These are phyloP conservation scores for Parazoanthus swiftii DNA, from an alignment of 92 coral and sea anemone genomes.

Conservation along the genomic window DNA sequence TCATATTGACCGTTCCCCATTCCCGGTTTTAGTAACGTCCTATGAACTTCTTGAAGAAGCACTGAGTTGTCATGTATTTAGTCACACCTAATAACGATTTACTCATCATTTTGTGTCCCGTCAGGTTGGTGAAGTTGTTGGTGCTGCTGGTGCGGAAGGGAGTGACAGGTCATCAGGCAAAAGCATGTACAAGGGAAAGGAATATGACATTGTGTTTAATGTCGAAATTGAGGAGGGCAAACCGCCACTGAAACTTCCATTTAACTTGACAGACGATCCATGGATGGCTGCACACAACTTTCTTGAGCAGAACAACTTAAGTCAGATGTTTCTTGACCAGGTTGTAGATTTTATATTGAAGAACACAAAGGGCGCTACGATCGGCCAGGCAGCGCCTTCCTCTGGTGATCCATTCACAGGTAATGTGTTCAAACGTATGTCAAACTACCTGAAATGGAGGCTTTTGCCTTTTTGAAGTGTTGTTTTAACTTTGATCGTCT, in stretches of 20 bases:
- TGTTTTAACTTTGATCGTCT: neutral
- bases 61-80: neutral
- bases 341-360: slow-evolving; percentile 85
- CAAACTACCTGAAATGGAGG: neutral
- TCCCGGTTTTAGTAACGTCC: too few relatives aligned
- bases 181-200: slow-evolving; percentile 34
- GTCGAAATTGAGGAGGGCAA: slow-evolving; percentile 96
- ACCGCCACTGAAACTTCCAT: slow-evolving; percentile 90
- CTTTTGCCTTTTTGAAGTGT: neutral
- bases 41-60: neutral
- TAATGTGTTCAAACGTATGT: neutral
- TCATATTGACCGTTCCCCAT: too few relatives aligned
- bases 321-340: slow-evolving; percentile 95
- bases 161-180: slow-evolving; percentile 61
- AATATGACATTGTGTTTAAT: slow-evolving; percentile 93
- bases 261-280: slow-evolving; percentile 92
- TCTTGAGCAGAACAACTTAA: slow-evolving; percentile 85
- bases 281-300: slow-evolving; percentile 99
- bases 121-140: slow-evolving; percentile 97
- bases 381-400: slow-evolving; percentile 70
- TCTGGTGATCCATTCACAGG: slow-evolving; percentile 93
- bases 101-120: neutral
- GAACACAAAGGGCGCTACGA: slow-evolving; percentile 89
- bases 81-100: neutral
- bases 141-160: slow-evolving; percentile 87